Conservation (phyloP, 1,140 invertebrate species). For the Paraescarpia echinospica region DNA sequence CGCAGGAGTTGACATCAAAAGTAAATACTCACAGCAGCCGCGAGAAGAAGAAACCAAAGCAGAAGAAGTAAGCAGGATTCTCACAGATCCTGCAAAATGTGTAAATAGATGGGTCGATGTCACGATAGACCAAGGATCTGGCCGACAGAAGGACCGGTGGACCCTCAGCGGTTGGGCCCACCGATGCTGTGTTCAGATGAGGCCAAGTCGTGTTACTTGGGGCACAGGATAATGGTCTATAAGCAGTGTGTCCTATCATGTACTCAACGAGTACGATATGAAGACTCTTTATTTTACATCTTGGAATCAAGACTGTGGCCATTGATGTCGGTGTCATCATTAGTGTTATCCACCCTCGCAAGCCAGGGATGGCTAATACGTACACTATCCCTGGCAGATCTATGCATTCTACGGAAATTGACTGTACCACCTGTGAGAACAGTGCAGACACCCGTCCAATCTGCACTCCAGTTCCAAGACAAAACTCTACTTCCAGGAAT, state of each 20-base stretch:
- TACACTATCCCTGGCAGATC: no score
- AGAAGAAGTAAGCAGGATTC: not conserved
- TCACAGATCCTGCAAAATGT: not conserved
- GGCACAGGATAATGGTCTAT: not conserved
- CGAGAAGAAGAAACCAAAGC: not conserved
- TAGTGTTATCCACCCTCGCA: no score
- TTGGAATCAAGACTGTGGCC: not conserved
- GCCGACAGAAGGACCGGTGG: not conserved
- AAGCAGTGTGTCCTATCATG: not conserved
- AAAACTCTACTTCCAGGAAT: no score
- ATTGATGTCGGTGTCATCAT: not conserved
- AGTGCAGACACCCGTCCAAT: no score
- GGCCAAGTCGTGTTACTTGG: not conserved
- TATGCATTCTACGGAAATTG: no score
- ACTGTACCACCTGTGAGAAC: no score
- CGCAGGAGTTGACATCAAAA: not conserved
- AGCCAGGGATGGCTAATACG: no score
- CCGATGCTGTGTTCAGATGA: not conserved
- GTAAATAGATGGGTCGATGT: not conserved
- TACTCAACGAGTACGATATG: not conserved
- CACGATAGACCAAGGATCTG: not conserved
- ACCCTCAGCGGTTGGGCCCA: not conserved
- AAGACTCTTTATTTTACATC: not conserved
- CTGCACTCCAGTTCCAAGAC: no score
- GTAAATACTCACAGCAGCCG: not conserved